Percentiles rank a stretch among this genome's conserved stretches.
Evolutionary conservation across 2,888 invertebrate genomes (phyloP).

Genomic region (Helleia helle): DNA sequence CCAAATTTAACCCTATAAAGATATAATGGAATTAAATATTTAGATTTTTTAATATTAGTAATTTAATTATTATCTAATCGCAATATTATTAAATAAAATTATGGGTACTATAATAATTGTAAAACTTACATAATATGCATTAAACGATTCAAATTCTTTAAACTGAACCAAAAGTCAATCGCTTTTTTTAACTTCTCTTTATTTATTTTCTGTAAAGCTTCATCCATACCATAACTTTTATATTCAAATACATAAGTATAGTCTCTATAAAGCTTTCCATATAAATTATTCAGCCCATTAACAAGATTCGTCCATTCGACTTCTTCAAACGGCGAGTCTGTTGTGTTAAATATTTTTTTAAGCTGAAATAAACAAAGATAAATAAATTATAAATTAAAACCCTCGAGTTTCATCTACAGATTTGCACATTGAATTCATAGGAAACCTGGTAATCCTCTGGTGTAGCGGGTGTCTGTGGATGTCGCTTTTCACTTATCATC

Average conservation of each 20-base stretch:
- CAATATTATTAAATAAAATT: too few species aligned
- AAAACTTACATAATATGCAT: background rate
- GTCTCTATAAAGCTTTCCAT: slow-evolving; percentile 38
- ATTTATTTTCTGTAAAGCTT: slow-evolving; percentile 23
- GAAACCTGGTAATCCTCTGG: too few species aligned
- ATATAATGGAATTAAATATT: background rate
- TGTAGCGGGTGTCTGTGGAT: too few species aligned
- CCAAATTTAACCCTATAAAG: slow-evolving; percentile 41
- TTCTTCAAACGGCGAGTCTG: slow-evolving; percentile 27
- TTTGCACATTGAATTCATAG: too few species aligned
- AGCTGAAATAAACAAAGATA: too few species aligned
- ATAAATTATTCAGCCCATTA: slow-evolving; percentile 40
- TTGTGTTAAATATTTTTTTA: slow-evolving; percentile 28
- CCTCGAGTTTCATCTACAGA: too few species aligned
- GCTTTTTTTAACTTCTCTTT: slow-evolving; percentile 28
- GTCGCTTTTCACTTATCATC: too few species aligned
- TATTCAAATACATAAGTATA: slow-evolving; percentile 55
- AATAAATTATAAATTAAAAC: too few species aligned
- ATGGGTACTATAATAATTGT: too few species aligned
- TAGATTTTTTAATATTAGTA: too few species aligned
- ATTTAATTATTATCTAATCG: too few species aligned
- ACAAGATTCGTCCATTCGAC: slow-evolving; percentile 53
- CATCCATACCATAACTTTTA: slow-evolving; percentile 42
- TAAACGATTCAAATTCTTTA: slow-evolving; percentile 30
- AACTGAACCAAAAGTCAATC: slow-evolving; percentile 47